Percentiles rank a stretch among this genome's conserved stretches.
Evolutionary conservation across 2,888 invertebrate genomes (phyloP).

Genomic region (Eubasilissa splendida): DNA sequence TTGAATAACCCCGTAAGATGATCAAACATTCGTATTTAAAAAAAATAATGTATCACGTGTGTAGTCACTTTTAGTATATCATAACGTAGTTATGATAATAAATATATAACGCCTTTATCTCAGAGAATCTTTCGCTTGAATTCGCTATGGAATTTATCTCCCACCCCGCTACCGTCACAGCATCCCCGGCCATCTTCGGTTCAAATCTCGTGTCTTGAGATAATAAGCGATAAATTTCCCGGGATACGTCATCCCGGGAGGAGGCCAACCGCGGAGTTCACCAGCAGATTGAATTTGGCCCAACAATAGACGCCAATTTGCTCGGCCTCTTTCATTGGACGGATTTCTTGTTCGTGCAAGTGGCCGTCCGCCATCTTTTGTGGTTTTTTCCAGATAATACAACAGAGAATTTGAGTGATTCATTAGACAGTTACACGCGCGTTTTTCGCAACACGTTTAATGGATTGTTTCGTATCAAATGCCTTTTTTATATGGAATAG

Average conservation of each 20-base stretch:
- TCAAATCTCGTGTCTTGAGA: conserved; percentile 57
- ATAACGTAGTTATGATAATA: no score
- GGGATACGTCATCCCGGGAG: conserved; percentile 48
- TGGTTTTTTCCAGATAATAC: conserved; percentile 21
- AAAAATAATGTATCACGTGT: no score
- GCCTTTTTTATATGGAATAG: conserved; percentile 22
- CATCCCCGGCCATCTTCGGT: conserved; percentile 45
- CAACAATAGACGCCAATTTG: conserved; percentile 51
- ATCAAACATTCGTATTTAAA: no score
- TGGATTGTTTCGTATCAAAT: conserved; percentile 29
- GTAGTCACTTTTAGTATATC: no score
- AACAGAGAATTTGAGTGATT: conserved; percentile 32
- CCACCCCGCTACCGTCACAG: not conserved
- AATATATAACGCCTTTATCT: no score
- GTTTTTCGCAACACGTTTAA: conserved; percentile 34
- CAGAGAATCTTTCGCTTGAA: no score
- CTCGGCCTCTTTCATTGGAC: conserved; percentile 41
- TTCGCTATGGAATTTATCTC: conserved; percentile 2
- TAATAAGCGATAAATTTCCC: conserved; percentile 58
- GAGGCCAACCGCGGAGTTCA: not conserved
- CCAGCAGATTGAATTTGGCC: conserved; percentile 42
- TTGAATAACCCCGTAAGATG: no score
- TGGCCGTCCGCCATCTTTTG: conserved; percentile 23
- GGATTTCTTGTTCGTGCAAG: conserved; percentile 31
- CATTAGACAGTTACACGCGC: conserved; percentile 39